Percentiles rank a stretch among this genome's conserved stretches.
These are phyloP conservation scores for Neostethus bicornis DNA, from an alignment of 2,797 vertebrate genomes.

Conservation along the genomic window DNA sequence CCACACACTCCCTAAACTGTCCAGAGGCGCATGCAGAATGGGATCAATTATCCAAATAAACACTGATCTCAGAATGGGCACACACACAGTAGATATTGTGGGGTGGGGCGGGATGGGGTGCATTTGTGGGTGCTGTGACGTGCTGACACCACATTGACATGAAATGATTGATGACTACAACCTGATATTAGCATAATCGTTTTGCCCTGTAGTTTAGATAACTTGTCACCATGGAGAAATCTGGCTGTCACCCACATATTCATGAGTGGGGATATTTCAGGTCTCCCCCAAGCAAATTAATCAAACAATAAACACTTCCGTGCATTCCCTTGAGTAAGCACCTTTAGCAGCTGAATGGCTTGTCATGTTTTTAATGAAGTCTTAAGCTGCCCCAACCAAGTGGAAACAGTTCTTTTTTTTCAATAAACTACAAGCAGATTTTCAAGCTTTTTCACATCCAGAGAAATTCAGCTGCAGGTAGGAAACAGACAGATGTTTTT, in stretches of 20 bases:
- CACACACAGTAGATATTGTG: slow-evolving; percentile 29
- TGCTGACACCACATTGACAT: slow-evolving; percentile 87
- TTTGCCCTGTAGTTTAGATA: slow-evolving; percentile 96
- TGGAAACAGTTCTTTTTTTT: slow-evolving; percentile 39
- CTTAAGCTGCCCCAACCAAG: slow-evolving; percentile 45
- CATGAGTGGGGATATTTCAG: slow-evolving; percentile 70
- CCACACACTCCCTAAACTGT: slow-evolving; percentile 58
- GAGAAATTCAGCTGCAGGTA: too few relatives aligned
- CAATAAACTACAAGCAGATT: neutral
- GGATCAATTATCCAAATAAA: slow-evolving; percentile 81
- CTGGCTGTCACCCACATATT: slow-evolving; percentile 81
- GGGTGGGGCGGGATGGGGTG: slow-evolving; percentile 65
- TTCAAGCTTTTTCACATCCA: neutral
- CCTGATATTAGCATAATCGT: slow-evolving; percentile 92
- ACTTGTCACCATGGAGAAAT: slow-evolving; percentile 85
- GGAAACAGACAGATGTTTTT: too few relatives aligned
- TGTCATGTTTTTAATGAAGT: slow-evolving; percentile 75
- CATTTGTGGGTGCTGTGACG: slow-evolving; percentile 59
- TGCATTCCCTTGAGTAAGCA: slow-evolving; percentile 76
- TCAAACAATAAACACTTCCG: slow-evolving; percentile 73
- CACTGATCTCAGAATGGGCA: slow-evolving; percentile 14
- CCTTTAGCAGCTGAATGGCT: slow-evolving; percentile 74
- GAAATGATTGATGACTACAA: slow-evolving; percentile 96
- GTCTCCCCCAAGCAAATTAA: slow-evolving; percentile 77
- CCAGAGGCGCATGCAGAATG: slow-evolving; percentile 90